Evolutionary conservation across 2,888 invertebrate species (phyloP).

Genomic region (Caenorhabditis virilis): DNA sequence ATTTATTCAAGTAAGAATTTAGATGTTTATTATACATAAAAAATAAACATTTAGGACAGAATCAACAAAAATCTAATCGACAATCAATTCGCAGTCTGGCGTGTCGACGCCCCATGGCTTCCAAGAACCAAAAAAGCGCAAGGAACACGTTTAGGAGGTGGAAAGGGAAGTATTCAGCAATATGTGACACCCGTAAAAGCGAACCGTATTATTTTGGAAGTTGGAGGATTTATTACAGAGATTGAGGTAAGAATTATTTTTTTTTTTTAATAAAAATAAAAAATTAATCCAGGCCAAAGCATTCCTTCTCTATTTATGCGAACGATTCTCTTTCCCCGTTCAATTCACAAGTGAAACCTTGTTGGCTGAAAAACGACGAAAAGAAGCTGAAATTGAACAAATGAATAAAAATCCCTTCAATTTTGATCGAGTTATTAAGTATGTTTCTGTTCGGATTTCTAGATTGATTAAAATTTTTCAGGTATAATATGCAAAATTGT

Average conservation of each 20-base stretch:
- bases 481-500: conserved; percentile 90
- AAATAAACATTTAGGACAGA: conserved; percentile 72
- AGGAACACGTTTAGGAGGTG: conserved; percentile 76
- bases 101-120: conserved; percentile 93
- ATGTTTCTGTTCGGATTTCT: conserved; percentile 1
- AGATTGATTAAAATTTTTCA: conserved; percentile 71
- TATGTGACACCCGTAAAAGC: conserved; percentile 91
- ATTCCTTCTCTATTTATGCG: conserved; percentile 76
- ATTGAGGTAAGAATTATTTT: conserved; percentile 70
- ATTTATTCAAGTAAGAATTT: conserved; percentile 41
- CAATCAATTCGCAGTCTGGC: conserved; percentile 87
- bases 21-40: not conserved
- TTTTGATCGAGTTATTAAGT: conserved; percentile 42
- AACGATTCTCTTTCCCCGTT: conserved; percentile 86
- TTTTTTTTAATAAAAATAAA: conserved; percentile 14
- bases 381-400: conserved; percentile 36
- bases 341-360: conserved; percentile 81
- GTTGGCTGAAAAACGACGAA: conserved; percentile 72
- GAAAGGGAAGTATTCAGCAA: conserved; percentile 91
- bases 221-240: conserved; percentile 88
- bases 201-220: conserved; percentile 87
- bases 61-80: conserved; percentile 81
- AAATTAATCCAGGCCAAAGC: conserved; percentile 52
- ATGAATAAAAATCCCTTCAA: conserved; percentile 71
- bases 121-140: conserved; percentile 81